Conservation (phyloP, 2,797 vertebrate genomes). For the Chelmon rostratus region DNA sequence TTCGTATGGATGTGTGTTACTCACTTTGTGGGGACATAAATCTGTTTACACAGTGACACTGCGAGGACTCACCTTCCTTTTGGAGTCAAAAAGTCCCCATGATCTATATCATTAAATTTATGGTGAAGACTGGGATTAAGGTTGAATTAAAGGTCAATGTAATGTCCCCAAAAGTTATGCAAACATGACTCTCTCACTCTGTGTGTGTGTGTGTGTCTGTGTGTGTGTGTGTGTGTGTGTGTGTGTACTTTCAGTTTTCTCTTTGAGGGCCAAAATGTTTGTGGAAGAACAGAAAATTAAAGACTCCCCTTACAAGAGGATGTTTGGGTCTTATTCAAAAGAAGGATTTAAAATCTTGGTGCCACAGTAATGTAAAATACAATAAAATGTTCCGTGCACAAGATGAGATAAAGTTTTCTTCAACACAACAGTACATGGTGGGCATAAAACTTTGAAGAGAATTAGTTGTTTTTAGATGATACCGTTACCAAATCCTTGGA, state of each 20-base stretch:
- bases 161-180: too few species aligned
- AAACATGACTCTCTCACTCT: too few species aligned
- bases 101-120: too few species aligned
- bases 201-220: neutral
- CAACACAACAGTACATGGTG: neutral
- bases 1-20: too few species aligned
- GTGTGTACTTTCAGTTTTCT: neutral
- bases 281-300: constrained; percentile 1
- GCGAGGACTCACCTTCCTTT: too few species aligned
- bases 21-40: too few species aligned
- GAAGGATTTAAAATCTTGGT: neutral
- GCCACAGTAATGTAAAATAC: neutral
- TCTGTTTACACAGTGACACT: too few species aligned
- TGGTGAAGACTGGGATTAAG: too few species aligned
- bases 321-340: neutral
- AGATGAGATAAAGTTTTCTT: neutral
- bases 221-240: neutral
- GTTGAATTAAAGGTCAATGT: too few species aligned
- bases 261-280: neutral
- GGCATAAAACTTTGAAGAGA: neutral
- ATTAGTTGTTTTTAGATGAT: neutral
- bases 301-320: neutral
- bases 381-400: neutral
- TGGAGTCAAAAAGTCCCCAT: too few species aligned
- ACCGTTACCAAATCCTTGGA: constrained; percentile 1